Base-by-base conservation (phyloP, 2,797 vertebrate species). In the Rhodeus uyekii region DNA sequence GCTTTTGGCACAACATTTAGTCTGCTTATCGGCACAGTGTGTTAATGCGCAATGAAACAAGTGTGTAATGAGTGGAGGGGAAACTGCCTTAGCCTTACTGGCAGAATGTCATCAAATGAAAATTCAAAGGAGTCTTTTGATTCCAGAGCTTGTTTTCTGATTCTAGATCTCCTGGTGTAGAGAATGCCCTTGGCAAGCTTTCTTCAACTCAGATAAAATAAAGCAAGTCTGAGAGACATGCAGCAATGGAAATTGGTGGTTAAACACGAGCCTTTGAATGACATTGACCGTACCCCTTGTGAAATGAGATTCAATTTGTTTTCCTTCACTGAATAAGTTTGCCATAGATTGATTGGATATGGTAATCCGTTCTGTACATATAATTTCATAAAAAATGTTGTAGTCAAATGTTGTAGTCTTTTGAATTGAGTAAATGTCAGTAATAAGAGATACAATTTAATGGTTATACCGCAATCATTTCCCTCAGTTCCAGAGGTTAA, bases 111-210 rank as follows among this genome's bases (percentile, higher is more conserved):
- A 67, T 16, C 34, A 64, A 67, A 14, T 5, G 16, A 50, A 38
- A 78, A 78, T 68, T 78, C 76, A 78, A 78, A 50, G 24, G 32
- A 13, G n/a, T 24, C 63, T 53, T 67, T 78, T 68, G 76, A 78
- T 67, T n/a, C 14, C 18, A 38, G 5, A 53, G 46, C 32, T 78
- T 24, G 32, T 78, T 78, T 67, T 68, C 34, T 67, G 34, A 67
- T 67, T 78, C 63, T 19, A 39, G 34, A 78, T 78, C 63, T 67
- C 63, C 46, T 78, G 76, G 63, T 22, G 44, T 38, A 65, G 14
- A 65, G 22, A 78, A 78, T 53, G 44, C 32, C 22, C 22, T 50
- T 67, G 24, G 74, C 27, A 44, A 76, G 27, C 61, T 61, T 22
- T 42, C 61, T 67, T 76, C 55, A 61, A 32, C 36, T 13, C 38